Evolutionary conservation across 1,140 invertebrate genomes (phyloP).

Genomic region (Eupristina koningsbergeri): DNA sequence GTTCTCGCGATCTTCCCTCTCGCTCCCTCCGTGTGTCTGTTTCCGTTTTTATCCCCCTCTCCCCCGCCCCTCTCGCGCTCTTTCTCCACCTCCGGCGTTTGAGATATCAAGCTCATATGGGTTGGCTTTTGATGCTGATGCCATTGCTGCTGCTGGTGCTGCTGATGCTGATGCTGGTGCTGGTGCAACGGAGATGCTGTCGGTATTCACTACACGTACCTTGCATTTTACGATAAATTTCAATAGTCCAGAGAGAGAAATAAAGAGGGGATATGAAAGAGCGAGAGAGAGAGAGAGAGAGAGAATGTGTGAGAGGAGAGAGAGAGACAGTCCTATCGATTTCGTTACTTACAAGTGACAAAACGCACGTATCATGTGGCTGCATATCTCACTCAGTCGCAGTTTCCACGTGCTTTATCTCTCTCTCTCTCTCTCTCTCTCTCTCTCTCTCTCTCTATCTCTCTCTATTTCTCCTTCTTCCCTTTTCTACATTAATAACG

Average conservation of each 20-base stretch:
- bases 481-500: not conserved
- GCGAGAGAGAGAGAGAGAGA: not conserved
- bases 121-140: constrained; percentile 39
- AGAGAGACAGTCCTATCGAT: constrained; percentile 33
- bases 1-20: constrained; percentile 8
- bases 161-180: constrained; percentile 4
- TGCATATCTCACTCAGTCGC: constrained; percentile 10
- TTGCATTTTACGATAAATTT: constrained; percentile 50
- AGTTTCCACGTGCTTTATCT: not conserved
- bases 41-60: not conserved
- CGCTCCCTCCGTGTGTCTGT: not conserved
- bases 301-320: not conserved
- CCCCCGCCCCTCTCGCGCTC: not conserved
- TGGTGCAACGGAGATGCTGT: constrained; percentile 2
- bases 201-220: constrained; percentile 40
- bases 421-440: not conserved
- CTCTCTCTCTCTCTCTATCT: not conserved
- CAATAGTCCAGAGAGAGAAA: constrained; percentile 32
- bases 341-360: constrained; percentile 42
- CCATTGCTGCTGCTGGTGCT: constrained; percentile 31
- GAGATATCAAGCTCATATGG: constrained; percentile 11
- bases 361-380: constrained; percentile 42
- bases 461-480: no score
- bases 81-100: not conserved
- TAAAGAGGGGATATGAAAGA: not conserved